Evolutionary conservation across 2,113 vertebrate species (phyloP).

Genomic region (Perccottus glenii): DNA sequence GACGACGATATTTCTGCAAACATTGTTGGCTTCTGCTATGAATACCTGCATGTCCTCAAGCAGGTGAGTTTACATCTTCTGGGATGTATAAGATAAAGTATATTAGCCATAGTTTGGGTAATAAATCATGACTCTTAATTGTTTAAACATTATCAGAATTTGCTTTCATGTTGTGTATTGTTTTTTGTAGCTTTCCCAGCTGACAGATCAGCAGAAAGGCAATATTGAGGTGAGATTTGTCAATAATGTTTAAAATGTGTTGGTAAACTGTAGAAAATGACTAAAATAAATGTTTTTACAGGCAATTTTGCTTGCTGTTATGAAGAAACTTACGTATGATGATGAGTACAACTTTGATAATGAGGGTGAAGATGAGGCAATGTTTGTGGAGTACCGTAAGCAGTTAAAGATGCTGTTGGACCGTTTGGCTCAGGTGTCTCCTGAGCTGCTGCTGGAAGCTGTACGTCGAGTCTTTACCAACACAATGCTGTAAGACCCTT

Average conservation of each 20-base stretch:
- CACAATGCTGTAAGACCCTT: conserved; percentile 87
- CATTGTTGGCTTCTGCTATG: conserved; percentile 95
- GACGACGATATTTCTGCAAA: conserved; percentile 98
- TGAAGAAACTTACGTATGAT: conserved; percentile 98
- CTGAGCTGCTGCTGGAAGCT: conserved; percentile 91
- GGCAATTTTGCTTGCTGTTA: conserved; percentile 96
- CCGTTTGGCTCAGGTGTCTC: conserved; percentile 94
- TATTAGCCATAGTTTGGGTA: neutral
- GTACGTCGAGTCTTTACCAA: conserved; percentile 90
- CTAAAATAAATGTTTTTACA: conserved; percentile 45
- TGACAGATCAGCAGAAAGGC: conserved; percentile 91
- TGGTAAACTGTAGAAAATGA: neutral
- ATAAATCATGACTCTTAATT: too few relatives aligned
- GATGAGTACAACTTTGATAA: conserved; percentile 99
- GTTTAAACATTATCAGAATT: too few relatives aligned
- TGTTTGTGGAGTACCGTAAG: conserved; percentile 99
- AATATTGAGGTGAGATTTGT: conserved; percentile 88
- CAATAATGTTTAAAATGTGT: too few relatives aligned
- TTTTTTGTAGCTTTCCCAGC: conserved; percentile 83
- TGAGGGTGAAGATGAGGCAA: conserved; percentile 99
- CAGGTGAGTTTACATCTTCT: conserved; percentile 80
- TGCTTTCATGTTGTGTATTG: neutral
- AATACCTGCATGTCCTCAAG: conserved; percentile 97
- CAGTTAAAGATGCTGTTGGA: conserved; percentile 96
- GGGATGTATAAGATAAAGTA: neutral